Evolutionary conservation across 2,113 vertebrate species (phyloP).

Genomic region (Stegastes partitus): DNA sequence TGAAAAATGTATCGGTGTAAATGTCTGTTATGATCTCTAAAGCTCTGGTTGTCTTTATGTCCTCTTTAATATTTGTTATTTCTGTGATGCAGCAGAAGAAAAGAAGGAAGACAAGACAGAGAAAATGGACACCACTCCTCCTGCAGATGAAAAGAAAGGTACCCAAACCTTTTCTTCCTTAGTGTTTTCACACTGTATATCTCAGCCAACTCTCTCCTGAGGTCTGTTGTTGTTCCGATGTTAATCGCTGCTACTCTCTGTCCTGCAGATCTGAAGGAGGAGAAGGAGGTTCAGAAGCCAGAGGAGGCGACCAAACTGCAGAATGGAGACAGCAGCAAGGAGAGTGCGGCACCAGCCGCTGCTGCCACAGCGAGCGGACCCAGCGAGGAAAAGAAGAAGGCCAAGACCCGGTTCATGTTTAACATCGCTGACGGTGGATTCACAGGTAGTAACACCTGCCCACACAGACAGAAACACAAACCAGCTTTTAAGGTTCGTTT

Average conservation of each 20-base stretch:
- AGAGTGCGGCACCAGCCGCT: conserved; percentile 47
- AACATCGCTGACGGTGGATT: conserved; percentile 99
- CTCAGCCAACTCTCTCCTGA: not conserved
- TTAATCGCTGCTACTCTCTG: fast-evolving
- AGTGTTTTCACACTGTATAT: not conserved
- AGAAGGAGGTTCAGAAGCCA: conserved; percentile 86
- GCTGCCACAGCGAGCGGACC: not conserved
- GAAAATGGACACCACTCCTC: conserved; percentile 63
- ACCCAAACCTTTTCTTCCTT: not conserved
- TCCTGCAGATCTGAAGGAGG: conserved; percentile 77
- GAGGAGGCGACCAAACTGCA: conserved; percentile 90
- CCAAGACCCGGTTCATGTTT: conserved; percentile 97
- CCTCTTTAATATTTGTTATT: not conserved
- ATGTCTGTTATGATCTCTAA: no score
- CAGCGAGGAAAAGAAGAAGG: conserved; percentile 89
- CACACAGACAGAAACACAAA: no score
- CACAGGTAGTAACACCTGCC: conserved; percentile 86
- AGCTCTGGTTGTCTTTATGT: not conserved
- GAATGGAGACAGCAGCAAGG: conserved; percentile 93
- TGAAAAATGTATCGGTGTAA: no score
- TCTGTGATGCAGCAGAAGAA: conserved; percentile 53
- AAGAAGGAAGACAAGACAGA: conserved; percentile 77
- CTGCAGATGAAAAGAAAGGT: conserved; percentile 81
- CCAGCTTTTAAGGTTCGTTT: not conserved
- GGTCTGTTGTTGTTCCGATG: not conserved